phyloP scores from a whole-genome alignment of 2,797 vertebrate species.

The Pseudochirops cupreus region DNA sequence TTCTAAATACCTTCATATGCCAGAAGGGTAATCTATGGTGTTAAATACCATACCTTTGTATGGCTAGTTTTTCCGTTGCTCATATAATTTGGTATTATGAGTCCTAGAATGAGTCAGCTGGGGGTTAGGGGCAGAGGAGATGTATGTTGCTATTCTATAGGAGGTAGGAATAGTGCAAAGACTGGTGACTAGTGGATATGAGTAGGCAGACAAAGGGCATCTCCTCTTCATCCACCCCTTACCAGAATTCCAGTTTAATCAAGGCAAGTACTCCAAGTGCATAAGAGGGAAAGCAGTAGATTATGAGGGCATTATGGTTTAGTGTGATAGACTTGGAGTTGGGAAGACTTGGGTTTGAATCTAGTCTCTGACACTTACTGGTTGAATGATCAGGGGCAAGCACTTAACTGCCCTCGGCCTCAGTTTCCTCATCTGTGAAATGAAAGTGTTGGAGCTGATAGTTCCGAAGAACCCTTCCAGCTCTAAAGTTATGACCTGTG shows the following conservation, averaged over 20 bases:
- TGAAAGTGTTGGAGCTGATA: not conserved
- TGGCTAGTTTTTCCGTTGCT: not conserved
- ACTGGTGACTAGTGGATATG: not conserved
- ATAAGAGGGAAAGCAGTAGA: not conserved
- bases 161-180: not conserved
- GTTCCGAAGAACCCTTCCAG: not conserved
- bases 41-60: not conserved
- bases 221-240: not conserved
- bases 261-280: not conserved
- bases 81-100: not conserved
- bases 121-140: not conserved
- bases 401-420: not conserved
- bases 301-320: not conserved
- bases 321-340: not conserved
- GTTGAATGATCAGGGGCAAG: not conserved
- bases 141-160: not conserved
- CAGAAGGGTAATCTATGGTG: not conserved
- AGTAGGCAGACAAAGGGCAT: not conserved
- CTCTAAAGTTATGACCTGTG: not conserved
- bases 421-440: not conserved
- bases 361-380: not conserved
- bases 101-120: not conserved
- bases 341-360: not conserved
- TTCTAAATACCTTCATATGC: not conserved
- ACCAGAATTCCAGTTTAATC: not conserved